Percentiles rank a stretch among this genome's conserved stretches.
Conservation (phyloP, 2,888 invertebrate genomes). For the Creontiades dilutus region DNA sequence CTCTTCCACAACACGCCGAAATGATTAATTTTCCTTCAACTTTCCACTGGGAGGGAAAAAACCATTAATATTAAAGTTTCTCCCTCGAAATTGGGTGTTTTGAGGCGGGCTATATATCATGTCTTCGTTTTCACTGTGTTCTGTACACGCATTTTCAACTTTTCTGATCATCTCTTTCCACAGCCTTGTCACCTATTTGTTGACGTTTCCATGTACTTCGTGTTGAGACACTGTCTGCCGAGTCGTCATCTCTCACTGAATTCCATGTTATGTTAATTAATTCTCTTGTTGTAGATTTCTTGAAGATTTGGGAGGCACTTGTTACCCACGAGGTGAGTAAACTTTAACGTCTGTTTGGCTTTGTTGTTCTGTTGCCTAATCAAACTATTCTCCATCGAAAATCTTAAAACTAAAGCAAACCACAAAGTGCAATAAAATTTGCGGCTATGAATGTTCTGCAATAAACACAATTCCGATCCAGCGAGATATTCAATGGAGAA, state of each 20-base stretch:
- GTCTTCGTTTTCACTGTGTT: conserved; percentile 12
- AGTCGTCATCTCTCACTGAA: background rate
- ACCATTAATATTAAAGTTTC: conserved; percentile 11
- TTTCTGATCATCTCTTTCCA: background rate
- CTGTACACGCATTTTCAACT: background rate
- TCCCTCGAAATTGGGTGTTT: conserved; percentile 11
- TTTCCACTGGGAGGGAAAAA: background rate
- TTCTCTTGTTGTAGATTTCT: background rate
- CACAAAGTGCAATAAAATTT: too few relatives aligned
- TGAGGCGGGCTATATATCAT: background rate
- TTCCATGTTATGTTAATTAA: background rate
- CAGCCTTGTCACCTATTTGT: background rate
- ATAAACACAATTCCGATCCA: too few relatives aligned
- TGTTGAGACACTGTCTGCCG: background rate
- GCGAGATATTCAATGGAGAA: too few relatives aligned
- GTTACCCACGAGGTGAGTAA: background rate
- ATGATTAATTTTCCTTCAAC: conserved; percentile 41
- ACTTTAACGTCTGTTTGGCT: too few relatives aligned
- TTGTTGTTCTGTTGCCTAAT: too few relatives aligned
- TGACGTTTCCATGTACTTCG: background rate
- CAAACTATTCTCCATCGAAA: too few relatives aligned
- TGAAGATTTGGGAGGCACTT: background rate
- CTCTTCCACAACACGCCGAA: conserved; percentile 5
- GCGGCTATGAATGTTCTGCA: too few relatives aligned
- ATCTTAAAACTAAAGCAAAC: too few relatives aligned